Conservation (phyloP, 2,888 invertebrate genomes). For the Rotaria macrura region DNA sequence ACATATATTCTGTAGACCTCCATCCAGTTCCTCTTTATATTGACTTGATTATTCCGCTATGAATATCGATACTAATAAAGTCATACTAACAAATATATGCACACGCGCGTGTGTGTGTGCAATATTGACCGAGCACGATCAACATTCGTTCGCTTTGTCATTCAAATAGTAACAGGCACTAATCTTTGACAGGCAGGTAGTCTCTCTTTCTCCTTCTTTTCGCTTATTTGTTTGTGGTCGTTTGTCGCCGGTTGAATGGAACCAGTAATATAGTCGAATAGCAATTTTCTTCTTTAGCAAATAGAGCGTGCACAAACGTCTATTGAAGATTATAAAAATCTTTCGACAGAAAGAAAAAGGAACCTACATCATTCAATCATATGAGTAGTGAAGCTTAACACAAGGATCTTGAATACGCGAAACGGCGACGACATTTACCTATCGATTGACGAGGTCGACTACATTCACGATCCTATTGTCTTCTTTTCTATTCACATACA, state of each 20-base stretch:
- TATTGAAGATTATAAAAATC: background rate
- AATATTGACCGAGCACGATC: conserved; percentile 15
- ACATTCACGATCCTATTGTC: background rate
- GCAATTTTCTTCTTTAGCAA: conserved; percentile 6
- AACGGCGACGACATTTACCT: background rate
- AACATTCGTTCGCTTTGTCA: conserved; percentile 12
- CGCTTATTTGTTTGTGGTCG: conserved; percentile 12
- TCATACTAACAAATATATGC: conserved; percentile 15
- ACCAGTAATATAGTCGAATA: conserved; percentile 15
- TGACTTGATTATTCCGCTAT: conserved; percentile 12
- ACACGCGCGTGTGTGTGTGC: conserved; percentile 1
- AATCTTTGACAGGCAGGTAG: conserved; percentile 15
- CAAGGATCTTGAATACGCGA: background rate
- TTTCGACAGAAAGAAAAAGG: background rate
- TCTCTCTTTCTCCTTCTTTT: background rate
- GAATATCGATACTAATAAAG: conserved; percentile 15
- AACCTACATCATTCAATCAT: conserved; percentile 4
- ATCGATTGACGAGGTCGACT: conserved; percentile 15
- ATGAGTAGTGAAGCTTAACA: conserved; percentile 12
- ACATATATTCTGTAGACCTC: background rate
- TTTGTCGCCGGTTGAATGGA: conserved; percentile 5
- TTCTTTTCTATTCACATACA: background rate
- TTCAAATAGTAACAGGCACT: conserved; percentile 15
- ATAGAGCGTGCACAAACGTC: conserved; percentile 1
- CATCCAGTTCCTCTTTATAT: background rate